These are phyloP conservation scores for Lepidostoma basale DNA, from an alignment of 1,140 invertebrate species.

Conservation along the genomic window DNA sequence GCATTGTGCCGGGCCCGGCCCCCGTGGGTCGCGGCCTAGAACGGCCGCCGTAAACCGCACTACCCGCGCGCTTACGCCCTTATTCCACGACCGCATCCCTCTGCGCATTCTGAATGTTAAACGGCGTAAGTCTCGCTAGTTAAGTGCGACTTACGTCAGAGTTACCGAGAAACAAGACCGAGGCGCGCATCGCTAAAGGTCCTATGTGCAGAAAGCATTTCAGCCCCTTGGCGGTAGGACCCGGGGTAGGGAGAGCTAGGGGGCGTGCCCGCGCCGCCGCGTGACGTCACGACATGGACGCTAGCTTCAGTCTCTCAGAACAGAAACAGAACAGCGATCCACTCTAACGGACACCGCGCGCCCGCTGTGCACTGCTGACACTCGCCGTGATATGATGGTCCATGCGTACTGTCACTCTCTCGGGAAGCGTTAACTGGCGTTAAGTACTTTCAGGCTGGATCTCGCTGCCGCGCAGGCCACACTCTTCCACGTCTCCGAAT, in stretches of 20 bases:
- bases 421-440: too few relatives aligned
- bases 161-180: conserved; percentile 1
- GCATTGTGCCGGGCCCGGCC: conserved; percentile 35
- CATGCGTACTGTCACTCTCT: neutral
- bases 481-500: too few relatives aligned
- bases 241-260: conserved; percentile 48
- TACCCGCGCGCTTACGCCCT: neutral
- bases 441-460: too few relatives aligned
- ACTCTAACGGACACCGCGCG: conserved; percentile 1
- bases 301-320: conserved; percentile 30
- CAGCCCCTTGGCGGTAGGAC: conserved; percentile 51
- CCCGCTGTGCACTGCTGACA: neutral
- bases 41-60: neutral
- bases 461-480: neutral
- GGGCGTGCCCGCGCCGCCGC: conserved; percentile 40
- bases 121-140: conserved; percentile 54
- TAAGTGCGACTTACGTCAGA: neutral
- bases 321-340: conserved; percentile 17
- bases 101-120: neutral
- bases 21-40: neutral
- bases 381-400: neutral
- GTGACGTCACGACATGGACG: conserved; percentile 5
- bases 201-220: conserved; percentile 47
- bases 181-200: conserved; percentile 47
- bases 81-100: neutral